A percentile compares a stretch with the other conserved stretches of the same genome.
These are phyloP conservation scores for Tridacna gigas DNA, from an alignment of 2,888 invertebrate species.

Conservation along the genomic window DNA sequence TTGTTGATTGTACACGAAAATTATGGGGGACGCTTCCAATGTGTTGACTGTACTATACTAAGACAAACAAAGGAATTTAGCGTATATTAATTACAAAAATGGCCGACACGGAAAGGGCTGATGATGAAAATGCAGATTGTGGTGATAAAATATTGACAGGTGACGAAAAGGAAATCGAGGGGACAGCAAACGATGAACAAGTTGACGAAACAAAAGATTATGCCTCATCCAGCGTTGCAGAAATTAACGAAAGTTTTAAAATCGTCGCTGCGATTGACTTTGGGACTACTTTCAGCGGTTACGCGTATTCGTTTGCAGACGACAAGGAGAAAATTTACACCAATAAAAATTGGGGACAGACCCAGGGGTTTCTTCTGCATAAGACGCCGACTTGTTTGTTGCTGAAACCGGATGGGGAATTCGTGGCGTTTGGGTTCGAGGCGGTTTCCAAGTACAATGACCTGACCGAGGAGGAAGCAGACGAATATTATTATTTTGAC, in stretches of 20 bases:
- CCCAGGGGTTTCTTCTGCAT: conserved; percentile 79
- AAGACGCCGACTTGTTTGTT: conserved; percentile 80
- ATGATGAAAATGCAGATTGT: neutral
- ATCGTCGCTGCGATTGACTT: conserved; percentile 81
- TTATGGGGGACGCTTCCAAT: neutral
- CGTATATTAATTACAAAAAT: neutral
- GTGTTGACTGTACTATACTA: neutral
- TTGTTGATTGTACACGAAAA: conserved; percentile 8
- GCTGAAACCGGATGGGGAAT: conserved; percentile 77
- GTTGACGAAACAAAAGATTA: conserved; percentile 28
- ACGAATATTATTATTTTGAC: conserved; percentile 77
- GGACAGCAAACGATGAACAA: conserved; percentile 10
- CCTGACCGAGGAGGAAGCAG: conserved; percentile 78
- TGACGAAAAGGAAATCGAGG: neutral
- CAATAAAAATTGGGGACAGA: conserved; percentile 82
- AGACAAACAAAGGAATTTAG: conserved; percentile 14
- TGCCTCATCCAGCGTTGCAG: conserved; percentile 43
- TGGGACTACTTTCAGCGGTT: conserved; percentile 81
- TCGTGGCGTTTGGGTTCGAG: conserved; percentile 81
- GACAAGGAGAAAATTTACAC: conserved; percentile 78
- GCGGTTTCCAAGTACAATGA: conserved; percentile 80
- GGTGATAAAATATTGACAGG: neutral
- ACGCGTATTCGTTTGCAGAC: conserved; percentile 79
- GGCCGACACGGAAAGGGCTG: conserved; percentile 19
- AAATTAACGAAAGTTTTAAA: conserved; percentile 70